Evolutionary conservation across 2,113 vertebrate species (phyloP).

Genomic region (Pyrgilauda ruficollis): DNA sequence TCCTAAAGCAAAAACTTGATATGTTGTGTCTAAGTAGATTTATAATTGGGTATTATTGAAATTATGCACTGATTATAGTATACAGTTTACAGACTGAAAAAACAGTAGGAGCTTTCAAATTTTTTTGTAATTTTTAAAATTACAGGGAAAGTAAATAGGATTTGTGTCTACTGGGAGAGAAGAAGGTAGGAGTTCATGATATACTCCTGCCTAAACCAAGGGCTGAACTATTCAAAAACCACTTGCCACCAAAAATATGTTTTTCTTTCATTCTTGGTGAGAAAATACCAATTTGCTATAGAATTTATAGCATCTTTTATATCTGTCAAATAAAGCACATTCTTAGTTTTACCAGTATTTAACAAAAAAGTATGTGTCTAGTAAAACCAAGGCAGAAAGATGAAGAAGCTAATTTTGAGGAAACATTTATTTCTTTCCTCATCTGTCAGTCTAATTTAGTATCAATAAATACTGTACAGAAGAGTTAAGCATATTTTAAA

Average conservation of each 20-base stretch:
- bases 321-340: neutral
- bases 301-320: neutral
- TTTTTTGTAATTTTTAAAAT: constrained; percentile 5
- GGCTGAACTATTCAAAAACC: neutral
- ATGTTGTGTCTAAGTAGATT: neutral
- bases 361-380: neutral
- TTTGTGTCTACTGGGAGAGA: neutral
- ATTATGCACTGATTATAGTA: neutral
- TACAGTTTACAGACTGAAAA: neutral
- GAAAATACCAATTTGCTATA: neutral
- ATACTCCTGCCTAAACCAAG: neutral
- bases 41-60: neutral
- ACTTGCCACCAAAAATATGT: neutral
- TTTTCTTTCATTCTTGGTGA: neutral
- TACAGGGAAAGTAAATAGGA: neutral
- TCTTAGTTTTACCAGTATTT: neutral
- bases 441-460: neutral
- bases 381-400: neutral
- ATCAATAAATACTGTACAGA: neutral
- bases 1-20: neutral
- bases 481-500: neutral
- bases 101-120: neutral
- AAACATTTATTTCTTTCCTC: neutral
- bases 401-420: neutral
- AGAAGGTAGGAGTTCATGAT: neutral